Base-by-base conservation (phyloP, 1,140 invertebrate species). In the Plectus sambesii region DNA sequence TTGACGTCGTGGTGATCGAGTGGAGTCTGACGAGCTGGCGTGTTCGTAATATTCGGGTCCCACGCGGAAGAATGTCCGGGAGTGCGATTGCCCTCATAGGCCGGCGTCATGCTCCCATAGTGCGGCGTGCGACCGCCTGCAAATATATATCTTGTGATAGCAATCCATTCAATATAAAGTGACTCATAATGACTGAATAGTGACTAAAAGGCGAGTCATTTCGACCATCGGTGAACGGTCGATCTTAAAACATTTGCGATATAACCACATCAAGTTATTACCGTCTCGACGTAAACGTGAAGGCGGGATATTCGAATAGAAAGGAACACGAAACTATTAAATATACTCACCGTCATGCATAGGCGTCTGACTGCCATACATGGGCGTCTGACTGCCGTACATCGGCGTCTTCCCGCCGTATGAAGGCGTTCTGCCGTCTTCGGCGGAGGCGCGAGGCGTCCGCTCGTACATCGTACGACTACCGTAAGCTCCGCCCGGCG, bases 41-140 rank as follows among this genome's bases (percentile, higher is more conserved):
- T 62, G 22, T 55, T 52, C 0, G 58, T 27, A 26, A 59, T 52
- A 2, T 47, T 33, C 29, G 46, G 45, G 36, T 52, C 54, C 53
- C 53, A 55, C 24, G 52, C 40, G 5, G 51, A 41, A 2, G 30
- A 27, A 9, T 22, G 36, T 23, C 24, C 19, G 0, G 45, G 45
- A 44, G 41, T 55, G 25, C 51, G 26, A 26, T 27, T 30, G 35
- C 76, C 76, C 63, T 90, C 78, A 74, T 89, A 85, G 65, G 84
- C 80, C 4, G 87, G 88, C 15, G 87, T 93, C 61, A 83, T 81
- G 6, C 82, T 82, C 19, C 87, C 88, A 61, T 78, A 76, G 70
- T 76, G 74, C 0, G 77, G 77, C 17, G 77, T 79, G 24, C 74
- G 62, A 22, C 71, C 81, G 15, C 84, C 83, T 77, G 71, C 92